Conservation (phyloP, 1,140 invertebrate genomes). For the Apis florea region DNA sequence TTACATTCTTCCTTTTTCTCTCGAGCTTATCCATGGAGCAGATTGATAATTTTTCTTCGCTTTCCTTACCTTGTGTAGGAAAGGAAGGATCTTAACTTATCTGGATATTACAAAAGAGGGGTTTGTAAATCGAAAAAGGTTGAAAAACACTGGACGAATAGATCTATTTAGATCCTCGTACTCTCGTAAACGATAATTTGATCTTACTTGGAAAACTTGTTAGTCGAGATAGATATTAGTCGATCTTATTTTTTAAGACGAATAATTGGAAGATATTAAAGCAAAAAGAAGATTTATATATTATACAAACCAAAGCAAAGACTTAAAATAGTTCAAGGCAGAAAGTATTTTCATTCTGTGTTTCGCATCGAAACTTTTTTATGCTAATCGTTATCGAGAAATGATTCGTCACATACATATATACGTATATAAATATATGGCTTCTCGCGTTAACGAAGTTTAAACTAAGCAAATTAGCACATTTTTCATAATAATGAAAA, state of each 20-base stretch:
- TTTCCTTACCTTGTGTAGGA: too few species aligned
- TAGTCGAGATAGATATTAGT: not conserved
- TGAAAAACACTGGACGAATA: too few species aligned
- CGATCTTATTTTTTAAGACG: not conserved
- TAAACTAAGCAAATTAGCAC: constrained; percentile 2
- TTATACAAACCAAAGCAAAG: not conserved
- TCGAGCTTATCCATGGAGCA: too few species aligned
- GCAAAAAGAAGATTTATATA: not conserved
- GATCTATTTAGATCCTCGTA: constrained; percentile 3
- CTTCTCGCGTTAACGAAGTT: not conserved
- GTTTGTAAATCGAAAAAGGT: too few species aligned
- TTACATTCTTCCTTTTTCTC: too few species aligned
- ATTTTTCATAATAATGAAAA: not conserved
- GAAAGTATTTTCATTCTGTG: constrained; percentile 1
- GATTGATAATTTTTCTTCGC: too few species aligned
- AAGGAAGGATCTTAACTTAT: too few species aligned
- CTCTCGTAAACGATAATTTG: not conserved
- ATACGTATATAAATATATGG: too few species aligned
- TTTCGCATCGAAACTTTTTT: constrained; percentile 7
- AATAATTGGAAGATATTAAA: not conserved
- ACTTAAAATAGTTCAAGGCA: not conserved
- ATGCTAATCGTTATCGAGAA: constrained; percentile 2
- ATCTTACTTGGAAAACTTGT: not conserved
- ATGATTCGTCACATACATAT: not conserved
- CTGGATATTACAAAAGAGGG: too few species aligned